Evolutionary conservation across 2,113 vertebrate species (phyloP).

Genomic region (Brachirus orientalis): DNA sequence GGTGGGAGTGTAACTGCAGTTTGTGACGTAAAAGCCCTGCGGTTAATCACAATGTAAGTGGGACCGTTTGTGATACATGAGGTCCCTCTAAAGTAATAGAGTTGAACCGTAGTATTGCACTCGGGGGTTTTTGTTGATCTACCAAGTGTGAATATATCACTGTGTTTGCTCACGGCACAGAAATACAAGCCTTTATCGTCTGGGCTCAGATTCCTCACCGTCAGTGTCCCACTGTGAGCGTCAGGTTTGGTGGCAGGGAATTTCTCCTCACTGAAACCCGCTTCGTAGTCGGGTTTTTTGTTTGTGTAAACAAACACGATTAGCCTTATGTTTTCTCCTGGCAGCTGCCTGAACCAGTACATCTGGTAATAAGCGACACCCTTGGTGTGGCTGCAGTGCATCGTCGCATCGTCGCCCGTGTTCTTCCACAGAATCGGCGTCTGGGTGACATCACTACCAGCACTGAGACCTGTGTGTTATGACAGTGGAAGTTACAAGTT

Average conservation of each 20-base stretch:
- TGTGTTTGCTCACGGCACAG: conserved; percentile 40
- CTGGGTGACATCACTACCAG: conserved; percentile 7
- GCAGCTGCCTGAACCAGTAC: conserved; percentile 39
- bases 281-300: no score
- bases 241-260: conserved; percentile 13
- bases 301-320: no score
- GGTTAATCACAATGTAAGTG: not conserved
- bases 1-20: not conserved
- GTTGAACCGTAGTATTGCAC: not conserved
- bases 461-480: conserved; percentile 1
- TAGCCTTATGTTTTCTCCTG: conserved; percentile 47
- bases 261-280: conserved; percentile 1
- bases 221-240: conserved; percentile 6
- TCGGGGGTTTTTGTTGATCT: conserved; percentile 30
- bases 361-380: not conserved
- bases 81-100: not conserved
- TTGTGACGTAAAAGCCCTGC: no score
- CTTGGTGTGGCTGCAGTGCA: conserved; percentile 35
- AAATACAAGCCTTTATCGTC: conserved; percentile 45
- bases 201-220: conserved; percentile 18
- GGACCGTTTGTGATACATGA: not conserved
- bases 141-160: not conserved
- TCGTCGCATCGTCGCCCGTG: not conserved
- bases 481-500: not conserved
- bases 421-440: conserved; percentile 1